Evolutionary conservation across 2,113 vertebrate species (phyloP).

Genomic region (Gymnobelideus leadbeateri): DNA sequence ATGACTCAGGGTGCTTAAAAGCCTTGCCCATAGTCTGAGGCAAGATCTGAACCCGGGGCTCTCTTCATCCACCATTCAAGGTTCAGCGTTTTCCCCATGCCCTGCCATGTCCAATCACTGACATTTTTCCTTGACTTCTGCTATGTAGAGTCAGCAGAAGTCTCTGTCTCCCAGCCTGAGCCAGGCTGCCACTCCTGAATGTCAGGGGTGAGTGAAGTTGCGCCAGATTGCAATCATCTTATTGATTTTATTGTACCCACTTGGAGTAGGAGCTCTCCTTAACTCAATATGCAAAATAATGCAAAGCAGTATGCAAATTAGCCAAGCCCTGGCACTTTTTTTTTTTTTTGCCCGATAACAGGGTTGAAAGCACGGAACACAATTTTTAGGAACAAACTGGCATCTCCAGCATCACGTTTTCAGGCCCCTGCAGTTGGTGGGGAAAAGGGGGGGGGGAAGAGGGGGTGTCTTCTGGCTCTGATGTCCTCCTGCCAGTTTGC

Average conservation of each 20-base stretch:
- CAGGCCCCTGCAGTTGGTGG: background rate
- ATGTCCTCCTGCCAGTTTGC: background rate
- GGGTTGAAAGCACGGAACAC: constrained; percentile 17
- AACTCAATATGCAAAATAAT: constrained; percentile 70
- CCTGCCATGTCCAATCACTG: background rate
- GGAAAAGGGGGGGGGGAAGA: background rate
- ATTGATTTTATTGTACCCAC: constrained; percentile 31
- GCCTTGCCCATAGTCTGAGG: background rate
- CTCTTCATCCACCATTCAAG: background rate
- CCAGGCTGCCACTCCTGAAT: constrained; percentile 9
- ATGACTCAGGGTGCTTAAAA: background rate
- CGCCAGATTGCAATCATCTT: constrained; percentile 53
- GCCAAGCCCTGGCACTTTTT: background rate
- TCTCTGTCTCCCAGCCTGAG: background rate
- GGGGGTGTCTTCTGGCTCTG: background rate
- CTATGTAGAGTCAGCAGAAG: background rate
- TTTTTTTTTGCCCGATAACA: constrained; percentile 20
- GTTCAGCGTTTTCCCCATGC: background rate
- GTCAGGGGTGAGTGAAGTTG: constrained; percentile 38
- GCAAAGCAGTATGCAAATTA: constrained; percentile 55
- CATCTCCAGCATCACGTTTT: background rate
- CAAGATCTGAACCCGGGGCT: background rate
- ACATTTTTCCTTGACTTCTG: background rate
- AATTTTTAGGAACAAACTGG: constrained; percentile 9
- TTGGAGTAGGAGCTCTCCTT: constrained; percentile 60